phyloP scores from a whole-genome alignment of 2,797 vertebrate species.

The Arctocebus calabarensis region DNA sequence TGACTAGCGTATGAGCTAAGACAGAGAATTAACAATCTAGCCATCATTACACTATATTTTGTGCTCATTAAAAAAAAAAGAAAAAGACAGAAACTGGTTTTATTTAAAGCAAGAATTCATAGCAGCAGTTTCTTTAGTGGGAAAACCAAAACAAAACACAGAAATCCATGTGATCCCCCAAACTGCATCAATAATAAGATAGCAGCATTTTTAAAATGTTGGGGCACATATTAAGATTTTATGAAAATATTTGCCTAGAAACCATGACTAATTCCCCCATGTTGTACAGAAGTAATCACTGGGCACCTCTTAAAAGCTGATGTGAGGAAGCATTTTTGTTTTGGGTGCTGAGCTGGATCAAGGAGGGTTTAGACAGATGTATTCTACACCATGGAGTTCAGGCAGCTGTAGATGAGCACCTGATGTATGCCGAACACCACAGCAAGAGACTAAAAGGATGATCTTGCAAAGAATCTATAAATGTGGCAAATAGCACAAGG shows the following conservation, averaged over 20 bases:
- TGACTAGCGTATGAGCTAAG: not conserved
- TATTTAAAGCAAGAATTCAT: slow-evolving; percentile 53
- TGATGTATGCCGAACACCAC: not conserved
- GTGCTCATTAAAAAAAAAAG: not conserved
- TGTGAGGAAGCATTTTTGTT: not conserved
- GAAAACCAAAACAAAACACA: slow-evolving; percentile 36
- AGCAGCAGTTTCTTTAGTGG: slow-evolving; percentile 13
- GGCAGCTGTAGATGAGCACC: not conserved
- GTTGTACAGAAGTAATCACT: not conserved
- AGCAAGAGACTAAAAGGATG: not conserved
- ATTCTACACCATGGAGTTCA: not conserved
- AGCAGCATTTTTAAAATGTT: not conserved
- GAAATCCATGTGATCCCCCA: slow-evolving; percentile 13
- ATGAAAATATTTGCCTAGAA: slow-evolving; percentile 50
- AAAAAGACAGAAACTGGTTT: not conserved
- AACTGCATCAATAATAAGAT: slow-evolving; percentile 27
- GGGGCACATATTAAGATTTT: slow-evolving; percentile 55
- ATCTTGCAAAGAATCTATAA: not conserved
- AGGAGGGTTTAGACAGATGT: not conserved
- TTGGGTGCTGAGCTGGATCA: not conserved
- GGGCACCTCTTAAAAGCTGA: not conserved
- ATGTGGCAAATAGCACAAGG: not conserved
- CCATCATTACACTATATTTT: not conserved
- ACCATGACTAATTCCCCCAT: not conserved
- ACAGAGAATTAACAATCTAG: slow-evolving; percentile 38